Evolutionary conservation across 1,140 invertebrate species (phyloP).

Genomic region (Oreohelix idahoensis): DNA sequence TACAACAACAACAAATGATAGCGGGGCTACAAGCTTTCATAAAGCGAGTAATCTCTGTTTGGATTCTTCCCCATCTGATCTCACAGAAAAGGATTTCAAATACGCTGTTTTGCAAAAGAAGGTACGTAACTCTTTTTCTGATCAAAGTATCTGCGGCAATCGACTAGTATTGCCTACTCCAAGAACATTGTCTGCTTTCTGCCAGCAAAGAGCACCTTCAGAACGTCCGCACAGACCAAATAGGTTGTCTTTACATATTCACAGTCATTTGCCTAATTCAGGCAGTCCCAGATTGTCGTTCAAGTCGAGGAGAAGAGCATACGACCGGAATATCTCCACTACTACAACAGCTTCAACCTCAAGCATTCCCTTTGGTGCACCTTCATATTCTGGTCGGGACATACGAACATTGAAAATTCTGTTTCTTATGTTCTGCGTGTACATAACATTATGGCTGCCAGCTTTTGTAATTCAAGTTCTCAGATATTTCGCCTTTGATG

Average conservation of each 20-base stretch:
- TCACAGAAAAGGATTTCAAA: neutral
- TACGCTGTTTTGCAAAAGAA: no score
- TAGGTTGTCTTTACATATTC: neutral
- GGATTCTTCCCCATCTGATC: neutral
- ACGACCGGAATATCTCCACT: neutral
- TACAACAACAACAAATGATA: neutral
- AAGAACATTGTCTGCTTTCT: no score
- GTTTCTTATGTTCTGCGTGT: slow-evolving; percentile 30
- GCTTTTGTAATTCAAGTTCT: neutral
- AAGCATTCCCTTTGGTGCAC: neutral
- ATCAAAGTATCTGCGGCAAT: no score
- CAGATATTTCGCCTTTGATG: neutral
- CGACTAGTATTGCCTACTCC: no score
- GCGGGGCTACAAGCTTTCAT: neutral
- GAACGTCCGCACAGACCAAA: neutral
- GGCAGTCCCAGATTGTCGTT: neutral
- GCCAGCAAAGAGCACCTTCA: no score
- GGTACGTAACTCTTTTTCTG: neutral
- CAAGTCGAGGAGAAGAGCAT: neutral
- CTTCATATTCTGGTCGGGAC: neutral
- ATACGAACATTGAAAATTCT: slow-evolving; percentile 14
- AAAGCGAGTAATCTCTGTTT: neutral
- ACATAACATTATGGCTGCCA: slow-evolving; percentile 13
- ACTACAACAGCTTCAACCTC: neutral
- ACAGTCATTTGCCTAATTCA: neutral